Percentiles rank a stretch among this genome's conserved stretches.
phyloP scores from a whole-genome alignment of 2,113 vertebrate genomes.

The Alethe castanea region DNA sequence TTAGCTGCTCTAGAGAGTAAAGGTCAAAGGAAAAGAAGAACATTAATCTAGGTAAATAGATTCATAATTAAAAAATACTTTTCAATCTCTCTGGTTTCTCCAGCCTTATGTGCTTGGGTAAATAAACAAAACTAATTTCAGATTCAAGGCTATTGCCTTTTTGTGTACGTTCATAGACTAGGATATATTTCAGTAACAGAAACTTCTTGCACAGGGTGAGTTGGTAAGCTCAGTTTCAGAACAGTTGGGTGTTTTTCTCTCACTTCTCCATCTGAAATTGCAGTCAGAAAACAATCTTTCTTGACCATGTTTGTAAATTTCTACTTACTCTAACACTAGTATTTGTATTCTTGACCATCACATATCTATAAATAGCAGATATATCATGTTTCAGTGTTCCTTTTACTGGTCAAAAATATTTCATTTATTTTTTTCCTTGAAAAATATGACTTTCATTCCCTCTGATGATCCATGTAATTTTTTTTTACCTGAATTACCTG shows the following conservation, averaged over 20 bases:
- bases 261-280: neutral
- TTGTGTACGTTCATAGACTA: neutral
- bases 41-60: neutral
- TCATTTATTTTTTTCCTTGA: neutral
- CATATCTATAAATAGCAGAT: neutral
- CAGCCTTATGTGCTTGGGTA: neutral
- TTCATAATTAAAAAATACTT: neutral
- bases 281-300: neutral
- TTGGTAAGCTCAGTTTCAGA: neutral
- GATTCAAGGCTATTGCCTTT: neutral
- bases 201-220: neutral
- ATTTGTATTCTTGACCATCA: neutral
- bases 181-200: neutral
- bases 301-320: neutral
- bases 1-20: neutral
- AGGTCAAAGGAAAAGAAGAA: neutral
- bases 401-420: neutral
- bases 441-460: neutral
- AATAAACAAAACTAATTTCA: neutral
- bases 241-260: neutral
- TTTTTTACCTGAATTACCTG: neutral
- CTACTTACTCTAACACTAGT: neutral
- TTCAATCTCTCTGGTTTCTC: neutral
- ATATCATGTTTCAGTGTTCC: neutral
- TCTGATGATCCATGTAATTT: neutral